These are phyloP conservation scores for Cossypha caffra DNA, from an alignment of 2,797 vertebrate genomes.

Conservation along the genomic window DNA sequence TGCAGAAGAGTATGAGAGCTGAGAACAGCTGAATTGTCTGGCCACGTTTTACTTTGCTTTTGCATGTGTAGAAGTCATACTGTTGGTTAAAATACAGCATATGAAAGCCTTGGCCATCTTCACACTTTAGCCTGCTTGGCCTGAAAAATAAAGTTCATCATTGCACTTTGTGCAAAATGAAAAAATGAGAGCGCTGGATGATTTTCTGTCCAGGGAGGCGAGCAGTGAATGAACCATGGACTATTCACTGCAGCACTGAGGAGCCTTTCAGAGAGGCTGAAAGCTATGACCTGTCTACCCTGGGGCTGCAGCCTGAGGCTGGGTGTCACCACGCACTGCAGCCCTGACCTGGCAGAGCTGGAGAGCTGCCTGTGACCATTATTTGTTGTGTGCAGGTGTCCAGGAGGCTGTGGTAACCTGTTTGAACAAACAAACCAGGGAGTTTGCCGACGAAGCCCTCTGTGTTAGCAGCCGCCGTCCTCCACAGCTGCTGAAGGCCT, in stretches of 20 bases:
- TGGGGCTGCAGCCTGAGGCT: neutral
- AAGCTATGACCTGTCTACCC: neutral
- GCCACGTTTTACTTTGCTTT: neutral
- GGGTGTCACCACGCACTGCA: neutral
- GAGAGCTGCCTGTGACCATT: constrained; percentile 40
- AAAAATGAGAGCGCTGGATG: neutral
- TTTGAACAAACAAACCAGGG: constrained; percentile 93
- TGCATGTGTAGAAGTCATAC: neutral
- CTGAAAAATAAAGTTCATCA: neutral
- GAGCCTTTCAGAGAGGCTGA: neutral
- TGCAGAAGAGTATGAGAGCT: neutral
- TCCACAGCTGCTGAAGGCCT: constrained; percentile 87
- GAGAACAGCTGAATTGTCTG: neutral
- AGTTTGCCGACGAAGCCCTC: constrained; percentile 80
- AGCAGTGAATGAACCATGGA: neutral
- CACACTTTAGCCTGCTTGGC: neutral
- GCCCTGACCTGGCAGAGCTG: neutral
- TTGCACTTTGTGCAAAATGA: neutral
- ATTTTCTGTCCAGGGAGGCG: neutral
- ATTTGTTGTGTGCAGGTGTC: constrained; percentile 81
- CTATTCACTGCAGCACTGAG: neutral
- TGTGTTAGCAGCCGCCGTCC: constrained; percentile 88
- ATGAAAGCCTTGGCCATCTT: neutral
- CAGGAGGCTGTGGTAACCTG: constrained; percentile 94
- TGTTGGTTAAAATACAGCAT: neutral